Evolutionary conservation across 2,888 invertebrate genomes (phyloP).

Genomic region (Halictus ligatus): DNA sequence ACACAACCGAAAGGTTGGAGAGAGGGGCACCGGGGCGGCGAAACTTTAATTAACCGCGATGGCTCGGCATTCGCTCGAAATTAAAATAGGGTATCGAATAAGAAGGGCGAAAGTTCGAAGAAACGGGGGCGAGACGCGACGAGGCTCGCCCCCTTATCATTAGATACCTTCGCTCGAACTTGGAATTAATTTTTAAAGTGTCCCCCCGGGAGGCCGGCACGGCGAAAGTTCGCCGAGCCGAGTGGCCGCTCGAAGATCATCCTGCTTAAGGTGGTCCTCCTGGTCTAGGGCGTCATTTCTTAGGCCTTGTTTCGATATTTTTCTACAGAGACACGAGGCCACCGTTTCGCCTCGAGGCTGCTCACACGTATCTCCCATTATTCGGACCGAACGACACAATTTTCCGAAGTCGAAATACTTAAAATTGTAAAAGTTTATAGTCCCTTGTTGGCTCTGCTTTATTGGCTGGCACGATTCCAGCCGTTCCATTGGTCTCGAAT

Average conservation of each 20-base stretch:
- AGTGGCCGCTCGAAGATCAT: background rate
- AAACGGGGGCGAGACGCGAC: background rate
- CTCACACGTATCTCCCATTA: background rate
- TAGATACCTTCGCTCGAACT: constrained; percentile 1
- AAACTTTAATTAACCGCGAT: constrained; percentile 13
- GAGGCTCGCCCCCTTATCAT: background rate
- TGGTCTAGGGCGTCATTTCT: background rate
- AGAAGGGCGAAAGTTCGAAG: background rate
- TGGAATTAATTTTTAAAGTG: constrained; percentile 18
- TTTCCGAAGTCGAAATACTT: background rate
- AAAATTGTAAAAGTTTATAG: too few species aligned
- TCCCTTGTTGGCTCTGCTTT: too few species aligned
- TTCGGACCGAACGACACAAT: background rate
- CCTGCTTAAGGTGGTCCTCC: background rate
- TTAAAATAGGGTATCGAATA: constrained; percentile 5
- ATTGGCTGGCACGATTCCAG: too few species aligned
- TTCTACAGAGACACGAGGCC: background rate
- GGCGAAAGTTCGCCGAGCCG: background rate
- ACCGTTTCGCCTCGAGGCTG: background rate
- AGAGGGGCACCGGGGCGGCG: background rate
- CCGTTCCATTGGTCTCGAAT: too few species aligned
- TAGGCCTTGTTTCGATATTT: background rate
- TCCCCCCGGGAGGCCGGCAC: background rate
- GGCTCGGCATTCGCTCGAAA: background rate
- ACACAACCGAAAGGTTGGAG: background rate